Evolutionary conservation across 2,113 vertebrate species (phyloP).

Genomic region (Pluvianellus socialis): DNA sequence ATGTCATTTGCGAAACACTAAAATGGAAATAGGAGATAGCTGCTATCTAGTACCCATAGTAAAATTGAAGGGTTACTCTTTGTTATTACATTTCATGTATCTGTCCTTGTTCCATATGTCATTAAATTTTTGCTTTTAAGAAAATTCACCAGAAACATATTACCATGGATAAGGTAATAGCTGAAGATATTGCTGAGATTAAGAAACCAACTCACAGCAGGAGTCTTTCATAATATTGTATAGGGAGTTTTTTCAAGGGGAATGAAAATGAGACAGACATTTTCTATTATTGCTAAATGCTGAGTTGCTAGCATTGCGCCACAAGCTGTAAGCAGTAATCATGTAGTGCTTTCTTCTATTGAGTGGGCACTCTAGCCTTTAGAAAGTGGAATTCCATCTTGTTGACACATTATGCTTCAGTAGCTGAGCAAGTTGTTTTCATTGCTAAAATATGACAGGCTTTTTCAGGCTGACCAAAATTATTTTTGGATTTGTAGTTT

Average conservation of each 20-base stretch:
- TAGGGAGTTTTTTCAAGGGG: conserved; percentile 8
- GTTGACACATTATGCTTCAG: conserved; percentile 43
- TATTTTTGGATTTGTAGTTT: not conserved
- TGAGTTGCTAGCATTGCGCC: not conserved
- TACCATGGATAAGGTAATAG: not conserved
- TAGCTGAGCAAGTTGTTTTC: conserved; percentile 46
- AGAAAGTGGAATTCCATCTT: conserved; percentile 27
- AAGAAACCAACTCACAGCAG: conserved; percentile 10
- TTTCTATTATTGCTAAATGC: conserved; percentile 21
- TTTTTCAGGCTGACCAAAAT: conserved; percentile 11
- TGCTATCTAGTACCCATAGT: not conserved
- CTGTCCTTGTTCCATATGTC: not conserved
- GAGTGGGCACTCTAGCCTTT: not conserved
- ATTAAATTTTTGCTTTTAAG: conserved; percentile 39
- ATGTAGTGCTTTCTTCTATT: not conserved
- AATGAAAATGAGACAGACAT: conserved; percentile 5
- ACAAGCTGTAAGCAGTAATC: not conserved
- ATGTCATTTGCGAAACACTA: not conserved
- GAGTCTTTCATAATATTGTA: conserved; percentile 6
- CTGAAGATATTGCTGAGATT: conserved; percentile 34
- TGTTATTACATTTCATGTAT: not conserved
- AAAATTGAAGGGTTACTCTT: conserved; percentile 25
- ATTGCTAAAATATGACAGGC: conserved; percentile 42
- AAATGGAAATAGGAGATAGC: conserved; percentile 16
- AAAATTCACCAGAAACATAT: conserved; percentile 1